Evolutionary conservation across 2,888 invertebrate species (phyloP).

Genomic region (Drosophila imparisetae): DNA sequence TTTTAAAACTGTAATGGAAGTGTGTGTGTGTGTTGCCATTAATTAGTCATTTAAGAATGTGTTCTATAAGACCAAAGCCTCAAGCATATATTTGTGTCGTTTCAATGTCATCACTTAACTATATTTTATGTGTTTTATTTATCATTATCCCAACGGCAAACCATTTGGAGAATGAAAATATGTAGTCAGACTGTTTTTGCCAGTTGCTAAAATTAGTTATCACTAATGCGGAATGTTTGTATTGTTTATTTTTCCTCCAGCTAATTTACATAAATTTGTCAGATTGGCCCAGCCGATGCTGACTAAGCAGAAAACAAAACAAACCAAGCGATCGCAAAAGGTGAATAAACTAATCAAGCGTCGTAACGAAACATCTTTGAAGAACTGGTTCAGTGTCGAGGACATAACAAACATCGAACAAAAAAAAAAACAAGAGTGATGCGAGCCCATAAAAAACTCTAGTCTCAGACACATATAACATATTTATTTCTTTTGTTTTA

Average conservation of each 20-base stretch:
- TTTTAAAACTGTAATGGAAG: background rate
- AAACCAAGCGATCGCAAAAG: conserved; percentile 58
- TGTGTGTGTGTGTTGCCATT: background rate
- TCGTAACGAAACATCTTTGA: conserved; percentile 49
- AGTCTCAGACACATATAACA: background rate
- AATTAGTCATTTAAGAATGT: background rate
- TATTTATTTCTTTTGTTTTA: conserved; percentile 26
- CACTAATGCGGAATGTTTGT: conserved; percentile 24
- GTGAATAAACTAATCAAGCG: conserved; percentile 65
- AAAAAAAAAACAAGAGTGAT: conserved; percentile 52
- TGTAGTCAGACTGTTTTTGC: background rate
- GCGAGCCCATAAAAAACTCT: conserved; percentile 3
- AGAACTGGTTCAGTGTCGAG: conserved; percentile 78
- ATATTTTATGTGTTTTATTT: conserved; percentile 1
- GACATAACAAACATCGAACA: conserved; percentile 59
- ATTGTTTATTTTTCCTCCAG: background rate
- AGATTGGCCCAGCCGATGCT: conserved; percentile 37
- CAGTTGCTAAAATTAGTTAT: conserved; percentile 12
- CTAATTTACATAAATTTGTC: conserved; percentile 35
- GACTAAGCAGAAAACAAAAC: conserved; percentile 47
- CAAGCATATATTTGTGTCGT: conserved; percentile 6
- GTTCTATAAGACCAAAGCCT: background rate
- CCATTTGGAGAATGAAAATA: conserved; percentile 7
- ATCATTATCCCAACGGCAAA: conserved; percentile 36
- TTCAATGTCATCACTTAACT: conserved; percentile 40